Conservation (phyloP, 2,888 invertebrate genomes). For the Sericinus montela region DNA sequence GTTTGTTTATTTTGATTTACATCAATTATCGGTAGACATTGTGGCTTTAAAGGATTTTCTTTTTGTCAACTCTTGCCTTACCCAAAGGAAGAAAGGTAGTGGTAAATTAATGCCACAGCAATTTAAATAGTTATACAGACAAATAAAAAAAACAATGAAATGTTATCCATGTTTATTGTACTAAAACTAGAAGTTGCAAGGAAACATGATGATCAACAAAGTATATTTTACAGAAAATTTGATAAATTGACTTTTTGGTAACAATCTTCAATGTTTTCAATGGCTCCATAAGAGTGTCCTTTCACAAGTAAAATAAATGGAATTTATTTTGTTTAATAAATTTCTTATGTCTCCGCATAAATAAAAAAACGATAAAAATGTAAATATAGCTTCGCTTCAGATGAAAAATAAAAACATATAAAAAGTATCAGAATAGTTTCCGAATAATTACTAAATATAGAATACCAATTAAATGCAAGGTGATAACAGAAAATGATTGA, state of each 20-base stretch:
- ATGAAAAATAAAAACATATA: conserved; percentile 27
- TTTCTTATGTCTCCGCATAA: conserved; percentile 27
- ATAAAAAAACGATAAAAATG: conserved; percentile 48
- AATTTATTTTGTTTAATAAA: conserved; percentile 14
- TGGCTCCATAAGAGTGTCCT: background rate
- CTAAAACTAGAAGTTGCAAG: conserved; percentile 63
- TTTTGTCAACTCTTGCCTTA: too few species aligned
- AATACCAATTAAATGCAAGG: conserved; percentile 39
- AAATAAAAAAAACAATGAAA: conserved; percentile 36
- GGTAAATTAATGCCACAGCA: too few species aligned
- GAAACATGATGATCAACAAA: conserved; percentile 56
- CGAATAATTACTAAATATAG: conserved; percentile 15
- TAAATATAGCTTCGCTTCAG: conserved; percentile 31
- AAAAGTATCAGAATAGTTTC: conserved; percentile 3
- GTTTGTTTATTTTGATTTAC: too few species aligned
- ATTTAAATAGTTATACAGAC: too few species aligned
- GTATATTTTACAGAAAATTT: conserved; percentile 42
- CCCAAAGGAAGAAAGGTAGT: too few species aligned
- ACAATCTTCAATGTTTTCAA: conserved; percentile 30
- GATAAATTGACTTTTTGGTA: conserved; percentile 68
- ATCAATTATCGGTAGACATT: too few species aligned
- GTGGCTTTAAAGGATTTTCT: too few species aligned
- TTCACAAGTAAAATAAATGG: conserved; percentile 7
- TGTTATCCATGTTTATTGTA: conserved; percentile 70
- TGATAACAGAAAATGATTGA: conserved; percentile 22